Percentiles rank a stretch among this genome's conserved stretches.
phyloP scores from a whole-genome alignment of 2,113 vertebrate species.

The Xyliphius kryptos region DNA sequence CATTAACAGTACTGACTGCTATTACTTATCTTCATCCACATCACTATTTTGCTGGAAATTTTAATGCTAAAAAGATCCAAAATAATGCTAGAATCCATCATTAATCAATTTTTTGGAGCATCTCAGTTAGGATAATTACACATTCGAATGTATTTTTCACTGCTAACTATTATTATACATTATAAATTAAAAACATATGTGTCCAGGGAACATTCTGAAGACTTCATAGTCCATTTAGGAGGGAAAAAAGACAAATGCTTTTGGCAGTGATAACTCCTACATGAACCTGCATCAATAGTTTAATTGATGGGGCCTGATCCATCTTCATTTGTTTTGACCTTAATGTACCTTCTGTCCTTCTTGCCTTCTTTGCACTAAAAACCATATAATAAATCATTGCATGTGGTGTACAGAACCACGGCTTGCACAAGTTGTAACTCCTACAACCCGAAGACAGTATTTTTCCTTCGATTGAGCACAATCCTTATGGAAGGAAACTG shows the following conservation, averaged over 20 bases:
- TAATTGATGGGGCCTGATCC: not conserved
- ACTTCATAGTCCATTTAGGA: not conserved
- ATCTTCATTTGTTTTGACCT: slow-evolving; percentile 17
- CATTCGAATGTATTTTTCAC: slow-evolving; percentile 11
- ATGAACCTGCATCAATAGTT: slow-evolving; percentile 17
- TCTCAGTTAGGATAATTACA: slow-evolving; percentile 14
- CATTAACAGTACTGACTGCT: not conserved
- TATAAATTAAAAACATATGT: slow-evolving; percentile 23
- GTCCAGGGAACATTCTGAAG: not conserved
- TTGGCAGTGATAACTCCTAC: slow-evolving; percentile 1
- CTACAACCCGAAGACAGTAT: slow-evolving; percentile 1
- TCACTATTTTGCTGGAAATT: not conserved
- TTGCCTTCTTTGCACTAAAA: not conserved
- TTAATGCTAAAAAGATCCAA: not conserved
- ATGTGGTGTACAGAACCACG: slow-evolving; percentile 6
- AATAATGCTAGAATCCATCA: not conserved
- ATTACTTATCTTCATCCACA: not conserved
- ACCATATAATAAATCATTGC: not conserved
- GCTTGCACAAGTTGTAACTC: not conserved
- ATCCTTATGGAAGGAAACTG: not conserved
- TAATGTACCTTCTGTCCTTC: slow-evolving; percentile 1
- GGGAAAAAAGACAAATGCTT: slow-evolving; percentile 6
- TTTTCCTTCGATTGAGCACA: not conserved
- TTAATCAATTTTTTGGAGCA: slow-evolving; percentile 16
- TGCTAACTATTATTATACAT: slow-evolving; percentile 9